phyloP scores from a whole-genome alignment of 2,113 vertebrate genomes.

The Nannospalax galili region DNA sequence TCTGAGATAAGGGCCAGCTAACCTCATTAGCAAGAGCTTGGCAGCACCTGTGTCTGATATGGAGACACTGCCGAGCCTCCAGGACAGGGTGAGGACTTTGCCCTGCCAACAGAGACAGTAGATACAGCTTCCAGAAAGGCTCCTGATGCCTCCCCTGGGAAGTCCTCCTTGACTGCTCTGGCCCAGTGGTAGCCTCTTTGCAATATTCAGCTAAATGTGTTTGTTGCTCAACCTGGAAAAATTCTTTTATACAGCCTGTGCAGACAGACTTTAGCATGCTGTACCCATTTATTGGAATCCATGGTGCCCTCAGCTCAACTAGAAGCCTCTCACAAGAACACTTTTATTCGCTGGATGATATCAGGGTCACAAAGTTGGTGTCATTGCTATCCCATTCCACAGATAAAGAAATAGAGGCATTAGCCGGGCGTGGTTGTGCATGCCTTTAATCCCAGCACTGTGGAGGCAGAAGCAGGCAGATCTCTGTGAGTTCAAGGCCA shows the following conservation, averaged over 20 bases:
- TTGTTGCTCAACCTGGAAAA: neutral
- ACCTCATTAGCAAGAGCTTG: neutral
- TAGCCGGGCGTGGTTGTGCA: neutral
- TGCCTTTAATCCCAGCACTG: too few species aligned
- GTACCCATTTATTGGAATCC: neutral
- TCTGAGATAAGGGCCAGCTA: slow-evolving; percentile 29
- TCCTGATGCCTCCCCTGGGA: neutral
- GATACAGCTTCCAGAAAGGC: neutral
- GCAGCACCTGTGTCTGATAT: slow-evolving; percentile 44
- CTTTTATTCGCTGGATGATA: neutral
- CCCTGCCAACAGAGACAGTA: neutral
- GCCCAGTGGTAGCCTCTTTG: neutral
- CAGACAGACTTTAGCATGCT: neutral
- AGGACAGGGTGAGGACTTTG: neutral
- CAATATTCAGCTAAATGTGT: neutral
- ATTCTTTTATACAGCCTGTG: neutral
- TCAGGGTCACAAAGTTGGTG: neutral
- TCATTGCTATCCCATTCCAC: neutral
- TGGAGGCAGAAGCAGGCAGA: too few species aligned
- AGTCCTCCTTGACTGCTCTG: slow-evolving; percentile 32
- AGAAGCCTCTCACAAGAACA: neutral
- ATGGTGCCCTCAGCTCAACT: neutral
- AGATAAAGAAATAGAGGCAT: neutral
- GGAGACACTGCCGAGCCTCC: slow-evolving; percentile 4
- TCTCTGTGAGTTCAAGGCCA: too few species aligned